Evolutionary conservation across 2,888 invertebrate species (phyloP).

Genomic region (Eristalis intricaria): DNA sequence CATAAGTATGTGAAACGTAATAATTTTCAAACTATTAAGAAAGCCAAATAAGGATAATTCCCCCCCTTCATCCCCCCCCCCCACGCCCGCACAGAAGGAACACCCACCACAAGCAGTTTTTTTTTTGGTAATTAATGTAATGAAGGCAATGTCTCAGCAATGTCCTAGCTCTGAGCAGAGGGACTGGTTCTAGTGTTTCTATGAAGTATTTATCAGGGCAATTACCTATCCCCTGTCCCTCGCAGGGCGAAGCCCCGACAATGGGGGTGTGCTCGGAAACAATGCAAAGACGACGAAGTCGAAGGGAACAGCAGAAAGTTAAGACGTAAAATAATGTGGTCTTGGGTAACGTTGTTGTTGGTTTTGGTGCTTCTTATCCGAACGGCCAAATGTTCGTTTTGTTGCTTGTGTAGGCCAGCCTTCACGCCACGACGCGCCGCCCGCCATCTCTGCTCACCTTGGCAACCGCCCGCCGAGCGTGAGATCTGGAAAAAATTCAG

Average conservation of each 20-base stretch:
- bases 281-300: background rate
- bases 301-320: constrained; percentile 28
- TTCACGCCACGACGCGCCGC: background rate
- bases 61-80: background rate
- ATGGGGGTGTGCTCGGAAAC: background rate
- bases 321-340: constrained; percentile 43
- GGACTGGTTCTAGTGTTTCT: background rate
- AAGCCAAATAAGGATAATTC: constrained; percentile 67
- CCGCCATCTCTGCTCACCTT: constrained; percentile 7
- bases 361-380: background rate
- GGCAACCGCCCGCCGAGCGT: background rate
- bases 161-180: background rate
- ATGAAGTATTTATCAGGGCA: constrained; percentile 49
- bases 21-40: constrained; percentile 70
- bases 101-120: background rate
- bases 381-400: background rate
- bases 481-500: background rate
- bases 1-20: constrained; percentile 45
- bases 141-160: constrained; percentile 45
- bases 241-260: background rate
- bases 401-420: background rate
- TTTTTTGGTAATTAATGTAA: constrained; percentile 64
- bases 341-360: background rate
- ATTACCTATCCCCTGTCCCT: constrained; percentile 37
- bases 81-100: background rate